These are phyloP conservation scores for Procavia capensis DNA, from an alignment of 2,113 vertebrate species.

Conservation along the genomic window DNA sequence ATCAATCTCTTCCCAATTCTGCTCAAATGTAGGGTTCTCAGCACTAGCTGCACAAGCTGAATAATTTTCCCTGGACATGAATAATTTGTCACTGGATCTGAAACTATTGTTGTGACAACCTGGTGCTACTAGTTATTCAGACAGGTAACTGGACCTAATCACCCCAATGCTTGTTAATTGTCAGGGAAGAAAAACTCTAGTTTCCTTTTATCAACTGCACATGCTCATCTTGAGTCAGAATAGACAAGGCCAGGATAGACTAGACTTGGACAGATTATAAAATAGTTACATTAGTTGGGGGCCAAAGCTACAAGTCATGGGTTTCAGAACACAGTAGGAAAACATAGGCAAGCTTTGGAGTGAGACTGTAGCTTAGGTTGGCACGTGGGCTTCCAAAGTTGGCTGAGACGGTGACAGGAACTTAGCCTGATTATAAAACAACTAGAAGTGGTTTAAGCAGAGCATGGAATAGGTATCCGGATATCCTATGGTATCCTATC, in stretches of 20 bases:
- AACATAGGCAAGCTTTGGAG: not conserved
- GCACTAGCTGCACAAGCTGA: not conserved
- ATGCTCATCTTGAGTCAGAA: not conserved
- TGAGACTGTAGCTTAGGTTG: not conserved
- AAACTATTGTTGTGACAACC: not conserved
- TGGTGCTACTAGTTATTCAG: not conserved
- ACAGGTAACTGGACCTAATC: not conserved
- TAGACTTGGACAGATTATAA: not conserved
- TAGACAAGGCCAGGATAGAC: not conserved
- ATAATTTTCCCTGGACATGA: not conserved
- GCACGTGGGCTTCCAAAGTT: not conserved
- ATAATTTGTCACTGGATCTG: not conserved
- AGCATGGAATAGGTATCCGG: not conserved
- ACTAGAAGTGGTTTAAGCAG: not conserved
- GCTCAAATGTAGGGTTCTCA: not conserved
- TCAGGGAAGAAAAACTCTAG: not conserved
- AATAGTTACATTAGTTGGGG: not conserved
- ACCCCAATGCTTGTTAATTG: not conserved
- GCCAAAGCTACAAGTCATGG: not conserved
- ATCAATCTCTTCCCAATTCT: not conserved
- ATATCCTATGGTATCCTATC: not conserved
- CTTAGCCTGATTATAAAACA: not conserved
- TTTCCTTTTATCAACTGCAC: not conserved
- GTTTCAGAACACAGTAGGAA: not conserved
- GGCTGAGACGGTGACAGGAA: not conserved